Evolutionary conservation across 2,888 invertebrate genomes (phyloP), one percentile per base, ranked within the genome.

Genomic region (Patella ulyssiponensis): DNA sequence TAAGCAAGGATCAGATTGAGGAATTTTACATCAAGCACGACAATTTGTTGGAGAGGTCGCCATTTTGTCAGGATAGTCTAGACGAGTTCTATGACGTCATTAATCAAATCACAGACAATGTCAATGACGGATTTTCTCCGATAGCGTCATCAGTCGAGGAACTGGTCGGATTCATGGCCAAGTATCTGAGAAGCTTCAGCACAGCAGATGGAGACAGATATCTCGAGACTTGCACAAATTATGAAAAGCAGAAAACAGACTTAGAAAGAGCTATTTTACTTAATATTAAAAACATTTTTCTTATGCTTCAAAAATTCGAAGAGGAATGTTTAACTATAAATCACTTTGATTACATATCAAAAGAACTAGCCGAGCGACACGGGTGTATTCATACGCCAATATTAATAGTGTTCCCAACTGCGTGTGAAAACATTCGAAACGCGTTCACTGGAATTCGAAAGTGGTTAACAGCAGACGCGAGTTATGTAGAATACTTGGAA

Each of bases 121-220:
- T 87, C 0, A 84, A 85, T 51, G 83, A 83, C 23, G 85, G 85
- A 14, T 88, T 89, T 64, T 80, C 83, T 1, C 84, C 85, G 15
- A 82, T 88, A 4, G 83, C 64, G 64, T 64, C 64, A 64, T 64
- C 64, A 12, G 78, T 88, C n/a, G 80, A 84, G 75, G 76, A 79
- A 44, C 75, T 89, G 3, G 73, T 78, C 71, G 83, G 82, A 20
- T 88, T 84, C 75, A 85, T 88, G 83, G 79, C 79, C 53, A 88
- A 86, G 78, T 90, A 90, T 76, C 88, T 88, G 77, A 80, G 84
- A 71, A 88, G 88, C 78, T 90, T 88, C 79, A 85, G 83, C 44
- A 75, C 80, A 14, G 56, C 79, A 0, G 85, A 86, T 11, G 86
- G 85, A 0, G 88, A 89, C 75, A 17, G 78, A 2, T 88, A 87